These are phyloP conservation scores for Neodiprion pinetum DNA, from an alignment of 1,140 invertebrate species.

Conservation along the genomic window DNA sequence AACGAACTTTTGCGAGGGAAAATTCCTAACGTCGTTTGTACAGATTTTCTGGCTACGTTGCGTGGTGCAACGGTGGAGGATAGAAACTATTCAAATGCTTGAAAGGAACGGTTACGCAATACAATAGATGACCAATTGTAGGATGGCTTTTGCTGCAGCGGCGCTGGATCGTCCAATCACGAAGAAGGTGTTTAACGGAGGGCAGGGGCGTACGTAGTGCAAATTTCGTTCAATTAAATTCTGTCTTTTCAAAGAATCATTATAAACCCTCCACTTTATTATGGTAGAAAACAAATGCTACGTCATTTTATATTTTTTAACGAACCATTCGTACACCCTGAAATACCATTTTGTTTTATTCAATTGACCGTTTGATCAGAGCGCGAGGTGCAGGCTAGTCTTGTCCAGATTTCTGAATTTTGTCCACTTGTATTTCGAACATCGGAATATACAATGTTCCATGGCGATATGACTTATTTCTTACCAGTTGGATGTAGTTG, in stretches of 20 bases:
- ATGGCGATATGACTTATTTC: too few species aligned
- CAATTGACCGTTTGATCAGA: too few species aligned
- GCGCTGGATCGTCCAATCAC: background rate
- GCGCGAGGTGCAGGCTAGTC: too few species aligned
- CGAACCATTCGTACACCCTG: too few species aligned
- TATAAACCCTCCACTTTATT: too few species aligned
- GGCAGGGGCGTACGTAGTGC: background rate
- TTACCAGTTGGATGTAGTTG: too few species aligned
- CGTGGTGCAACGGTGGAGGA: background rate
- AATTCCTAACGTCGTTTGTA: background rate
- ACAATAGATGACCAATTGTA: background rate
- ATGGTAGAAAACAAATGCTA: too few species aligned
- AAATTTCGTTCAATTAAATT: too few species aligned
- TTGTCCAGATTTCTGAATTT: background rate
- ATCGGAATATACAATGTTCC: too few species aligned
- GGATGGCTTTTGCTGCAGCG: background rate
- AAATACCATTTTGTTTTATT: too few species aligned
- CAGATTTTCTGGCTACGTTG: background rate
- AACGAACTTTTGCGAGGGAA: conserved; percentile 1
- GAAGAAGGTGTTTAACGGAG: background rate
- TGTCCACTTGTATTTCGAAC: background rate
- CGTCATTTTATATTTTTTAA: too few species aligned
- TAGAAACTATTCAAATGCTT: background rate
- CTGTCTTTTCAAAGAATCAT: too few species aligned
- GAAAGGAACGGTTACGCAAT: background rate